Base-by-base conservation (phyloP, 1,140 invertebrate genomes). In the Pseudomyrmex cubaensis region DNA sequence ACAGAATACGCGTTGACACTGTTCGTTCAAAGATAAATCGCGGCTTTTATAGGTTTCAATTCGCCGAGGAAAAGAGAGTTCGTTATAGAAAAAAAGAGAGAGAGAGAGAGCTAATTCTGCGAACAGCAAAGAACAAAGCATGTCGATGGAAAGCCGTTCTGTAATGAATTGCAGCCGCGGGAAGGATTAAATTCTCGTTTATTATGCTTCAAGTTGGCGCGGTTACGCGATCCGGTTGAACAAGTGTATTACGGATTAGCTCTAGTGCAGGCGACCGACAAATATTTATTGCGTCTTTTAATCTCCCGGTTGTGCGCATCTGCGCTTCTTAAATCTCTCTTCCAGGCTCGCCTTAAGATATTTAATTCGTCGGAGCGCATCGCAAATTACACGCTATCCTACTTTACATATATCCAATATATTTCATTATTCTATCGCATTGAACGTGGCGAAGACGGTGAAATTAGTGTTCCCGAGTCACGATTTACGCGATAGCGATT, bases 11-110 rank as follows among this genome's bases (percentile, higher is more conserved):
- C 67, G 67, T 80, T 54, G 76, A 72, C 66, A 54, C 59, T 48
- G 63, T 9, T 76, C 59, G 46, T 70, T 77, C 70, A 57, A 66
- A 87, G 64, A 56, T 88, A 87, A 88, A 87, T 87, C 64, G 76
- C 62, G 56, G 77, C 66, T 59, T 87, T 77, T 83, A 66, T 62
- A 75, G 67, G 66, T 87, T 84, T 87, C 85, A 82, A 17, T 50
- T 46, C 35, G 9, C 2, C 9, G 57, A 10, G 77, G 52, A 61
- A 52, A 74, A 57, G 48, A 57, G 57, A 72, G 48, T 48, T 10
- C 56, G 20, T 46, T 35, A 35, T 35, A 50, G 13, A 52, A 22
- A 52, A 4, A 17, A 22, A 22, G 75, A 0, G 1, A 20, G 25
- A 13, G 59, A 63, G 12, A 46, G 20, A 63, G 35, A 75, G 62